Evolutionary conservation across 2,888 invertebrate genomes (phyloP), one percentile per base, ranked within the genome.

Genomic region (Rhynchonema sp.): DNA sequence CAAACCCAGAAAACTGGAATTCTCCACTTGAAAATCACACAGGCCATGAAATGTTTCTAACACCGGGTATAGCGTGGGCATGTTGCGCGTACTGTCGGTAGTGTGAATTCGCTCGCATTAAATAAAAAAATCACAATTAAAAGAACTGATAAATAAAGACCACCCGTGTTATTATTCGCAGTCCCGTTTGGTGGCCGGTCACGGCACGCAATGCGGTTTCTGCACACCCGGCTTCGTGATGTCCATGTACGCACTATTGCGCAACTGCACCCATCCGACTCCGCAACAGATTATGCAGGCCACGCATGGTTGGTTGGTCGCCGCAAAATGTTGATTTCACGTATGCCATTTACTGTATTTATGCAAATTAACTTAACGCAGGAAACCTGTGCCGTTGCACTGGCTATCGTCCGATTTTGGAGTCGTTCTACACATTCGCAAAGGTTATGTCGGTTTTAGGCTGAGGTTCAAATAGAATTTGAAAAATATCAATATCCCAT

Each of bases 201-300:
- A 92, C 70, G 92, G 92, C 0, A 87, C 90, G 0, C 92, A 92
- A 74, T 92, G 92, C 72, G 91, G 91, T 0, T 91, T 88, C 73
- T 91, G 90, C 68, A 91, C 91, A 0, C 91, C 91, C 0, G 92
- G 92, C 30, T 88, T 94, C 63, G 87, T 94, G 0, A 94, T 94
- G 92, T 90, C 91, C 0, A 89, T 92, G 88, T 92, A 91, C 70
- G 79, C 88, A 0, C 77, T 92, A 53, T 75, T 92, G 0, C 78
- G 92, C 68, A 84, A 80, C 66, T 81, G 81, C 53, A 79, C 81
- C 0, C 80, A 81, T 68, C 86, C 90, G 1, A 66, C 66, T 6
- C 61, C 64, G 9, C 59, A 62, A 9, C 66, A 70, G 30, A 64
- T 70, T 56, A 67, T 70, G 54, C 64, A 67, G 25, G 64, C 67